Conservation (phyloP, 2,888 invertebrate species). For the Pterobdella sp. region DNA sequence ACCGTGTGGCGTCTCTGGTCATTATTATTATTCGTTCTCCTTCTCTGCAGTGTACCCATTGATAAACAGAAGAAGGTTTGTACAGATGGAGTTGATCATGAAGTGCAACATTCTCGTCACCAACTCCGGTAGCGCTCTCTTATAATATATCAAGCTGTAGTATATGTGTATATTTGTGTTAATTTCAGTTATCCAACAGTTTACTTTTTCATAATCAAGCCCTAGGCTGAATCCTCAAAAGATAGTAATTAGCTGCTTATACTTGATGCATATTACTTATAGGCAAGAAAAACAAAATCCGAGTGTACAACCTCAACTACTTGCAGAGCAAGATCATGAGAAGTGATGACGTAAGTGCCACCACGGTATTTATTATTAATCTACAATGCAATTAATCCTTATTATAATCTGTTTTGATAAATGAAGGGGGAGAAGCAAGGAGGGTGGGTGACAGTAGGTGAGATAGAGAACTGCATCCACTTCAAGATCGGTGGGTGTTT, state of each 20-base stretch:
- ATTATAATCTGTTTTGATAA: too few species aligned
- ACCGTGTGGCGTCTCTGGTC: too few species aligned
- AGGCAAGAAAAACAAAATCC: conserved; percentile 30
- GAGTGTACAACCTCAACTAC: conserved; percentile 30
- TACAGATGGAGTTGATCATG: conserved; percentile 28
- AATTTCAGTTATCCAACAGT: too few species aligned
- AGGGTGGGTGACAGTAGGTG: conserved; percentile 26
- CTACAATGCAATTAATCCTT: too few species aligned
- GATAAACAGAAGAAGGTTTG: conserved; percentile 25
- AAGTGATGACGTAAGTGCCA: conserved; percentile 23
- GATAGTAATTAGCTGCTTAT: too few species aligned
- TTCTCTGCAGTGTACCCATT: conserved; percentile 27
- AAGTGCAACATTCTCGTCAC: conserved; percentile 27
- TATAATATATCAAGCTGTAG: not conserved
- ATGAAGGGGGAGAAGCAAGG: conserved; percentile 24
- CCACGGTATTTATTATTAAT: too few species aligned
- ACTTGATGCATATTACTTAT: not conserved
- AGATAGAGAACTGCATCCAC: conserved; percentile 28
- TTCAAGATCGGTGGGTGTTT: conserved; percentile 26
- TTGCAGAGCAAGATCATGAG: conserved; percentile 28
- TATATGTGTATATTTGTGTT: not conserved
- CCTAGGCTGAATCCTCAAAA: too few species aligned
- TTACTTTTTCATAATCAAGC: too few species aligned
- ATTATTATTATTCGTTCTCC: too few species aligned
- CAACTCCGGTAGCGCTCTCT: conserved; percentile 11